These are phyloP conservation scores for Chaetura pelagica DNA, from an alignment of 2,113 vertebrate genomes.

Conservation along the genomic window DNA sequence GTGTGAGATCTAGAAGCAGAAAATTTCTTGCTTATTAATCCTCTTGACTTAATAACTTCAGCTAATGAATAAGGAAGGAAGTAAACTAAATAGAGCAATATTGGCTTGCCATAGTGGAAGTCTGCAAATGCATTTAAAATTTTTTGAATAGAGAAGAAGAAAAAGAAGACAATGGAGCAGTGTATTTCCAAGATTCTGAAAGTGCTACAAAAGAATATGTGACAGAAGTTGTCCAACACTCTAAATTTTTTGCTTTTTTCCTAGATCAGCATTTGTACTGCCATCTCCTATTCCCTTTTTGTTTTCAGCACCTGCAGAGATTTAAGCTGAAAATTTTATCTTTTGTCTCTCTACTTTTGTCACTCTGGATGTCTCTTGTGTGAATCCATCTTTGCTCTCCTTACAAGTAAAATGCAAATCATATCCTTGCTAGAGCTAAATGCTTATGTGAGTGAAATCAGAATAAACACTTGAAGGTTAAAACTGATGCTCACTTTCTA, in stretches of 20 bases:
- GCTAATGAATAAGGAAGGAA: constrained; percentile 18
- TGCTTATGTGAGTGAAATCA: constrained; percentile 56
- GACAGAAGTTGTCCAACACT: not conserved
- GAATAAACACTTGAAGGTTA: constrained; percentile 68
- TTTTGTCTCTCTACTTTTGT: constrained; percentile 48
- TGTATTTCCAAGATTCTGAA: not conserved
- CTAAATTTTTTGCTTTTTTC: constrained; percentile 2
- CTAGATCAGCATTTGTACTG: not conserved
- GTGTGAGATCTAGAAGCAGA: not conserved
- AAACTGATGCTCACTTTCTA: constrained; percentile 46
- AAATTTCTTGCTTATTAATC: not conserved
- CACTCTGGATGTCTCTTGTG: constrained; percentile 31
- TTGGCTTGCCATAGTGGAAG: not conserved
- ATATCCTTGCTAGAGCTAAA: constrained; percentile 51
- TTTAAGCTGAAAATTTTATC: constrained; percentile 55
- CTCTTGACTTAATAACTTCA: not conserved
- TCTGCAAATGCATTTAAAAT: not conserved
- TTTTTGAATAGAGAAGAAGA: constrained; percentile 7
- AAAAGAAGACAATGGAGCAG: not conserved
- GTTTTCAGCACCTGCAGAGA: constrained; percentile 60
- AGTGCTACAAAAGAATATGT: not conserved
- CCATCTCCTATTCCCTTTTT: constrained; percentile 23
- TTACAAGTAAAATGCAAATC: constrained; percentile 75
- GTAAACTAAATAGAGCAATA: not conserved
- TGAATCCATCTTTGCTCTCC: constrained; percentile 52